Conservation (phyloP, 2,888 invertebrate genomes). For the Glomeris marginata region DNA sequence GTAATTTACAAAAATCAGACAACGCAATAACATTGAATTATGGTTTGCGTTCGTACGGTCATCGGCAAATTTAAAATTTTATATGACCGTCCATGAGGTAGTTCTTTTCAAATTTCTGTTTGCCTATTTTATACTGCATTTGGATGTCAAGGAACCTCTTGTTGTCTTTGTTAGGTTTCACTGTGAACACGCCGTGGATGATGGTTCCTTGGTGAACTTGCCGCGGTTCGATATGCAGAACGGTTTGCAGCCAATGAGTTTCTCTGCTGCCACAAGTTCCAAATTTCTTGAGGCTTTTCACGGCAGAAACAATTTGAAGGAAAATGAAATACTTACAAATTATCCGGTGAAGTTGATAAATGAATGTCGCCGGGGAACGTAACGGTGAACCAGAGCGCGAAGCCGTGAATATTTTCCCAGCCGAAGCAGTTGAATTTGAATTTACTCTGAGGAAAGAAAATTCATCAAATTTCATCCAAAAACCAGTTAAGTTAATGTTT, state of each 20-base stretch:
- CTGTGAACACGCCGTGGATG: constrained; percentile 21
- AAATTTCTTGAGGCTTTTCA: too few species aligned
- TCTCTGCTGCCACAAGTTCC: constrained; percentile 19
- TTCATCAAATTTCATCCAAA: not conserved
- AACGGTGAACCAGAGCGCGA: constrained; percentile 27
- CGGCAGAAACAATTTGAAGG: too few species aligned
- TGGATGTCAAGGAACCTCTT: constrained; percentile 6
- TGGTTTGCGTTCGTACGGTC: too few species aligned
- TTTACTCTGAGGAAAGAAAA: constrained; percentile 19
- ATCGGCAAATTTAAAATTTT: not conserved
- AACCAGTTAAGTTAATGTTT: too few species aligned
- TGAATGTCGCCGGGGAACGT: constrained; percentile 24
- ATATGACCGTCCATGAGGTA: constrained; percentile 10
- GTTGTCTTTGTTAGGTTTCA: constrained; percentile 9
- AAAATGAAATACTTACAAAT: constrained; percentile 9
- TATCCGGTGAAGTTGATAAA: constrained; percentile 27
- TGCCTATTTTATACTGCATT: constrained; percentile 1
- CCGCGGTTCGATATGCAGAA: constrained; percentile 22
- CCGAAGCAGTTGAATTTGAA: constrained; percentile 27
- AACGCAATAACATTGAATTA: too few species aligned
- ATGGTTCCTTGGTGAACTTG: constrained; percentile 24
- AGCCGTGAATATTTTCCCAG: constrained; percentile 23
- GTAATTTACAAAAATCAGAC: too few species aligned
- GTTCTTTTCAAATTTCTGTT: not conserved
- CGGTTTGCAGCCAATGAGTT: constrained; percentile 28